Evolutionary conservation across 2,113 vertebrate species (phyloP), one percentile per base, ranked within the genome.

Genomic region (Pseudolaguvia tuberculata): DNA sequence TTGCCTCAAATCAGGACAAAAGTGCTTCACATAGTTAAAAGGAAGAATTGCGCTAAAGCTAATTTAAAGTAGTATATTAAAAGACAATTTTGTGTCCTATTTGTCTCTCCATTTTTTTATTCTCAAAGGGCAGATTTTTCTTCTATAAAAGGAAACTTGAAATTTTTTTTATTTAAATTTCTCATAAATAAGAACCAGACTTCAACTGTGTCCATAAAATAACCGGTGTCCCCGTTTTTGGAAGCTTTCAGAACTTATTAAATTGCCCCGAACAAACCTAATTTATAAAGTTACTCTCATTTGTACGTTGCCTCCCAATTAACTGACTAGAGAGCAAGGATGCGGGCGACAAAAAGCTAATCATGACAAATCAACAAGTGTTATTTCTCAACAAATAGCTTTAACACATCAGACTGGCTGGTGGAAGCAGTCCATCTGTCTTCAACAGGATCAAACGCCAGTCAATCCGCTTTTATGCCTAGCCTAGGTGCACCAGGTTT

Each of bases 291-390:
- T 73, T 52, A 9, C 2, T 3, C 17, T 63, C 7, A 17, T 18
- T 52, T 63, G 25, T 61, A 21, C 17, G 8, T 51, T 17, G 14
- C 45, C 70, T 42, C 18, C 27, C 31, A 63, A 75, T 75, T 75
- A 79, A 70, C 45, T 65, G 69, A 75, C 66, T 56, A 12, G 55
- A 42, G 23, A 50, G 62, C n/a, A n/a, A n/a, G n/a, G n/a, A n/a
- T n/a, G n/a, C 62, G n/a, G 53, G 50, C 55, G 14, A 1, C 45
- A 27, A 25, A 18, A 65, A 56, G 62, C 42, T 68, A 76, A 76
- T 80, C 63, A 68, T 29, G 29, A 14, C 48, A 66, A 77, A 77
- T 80, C 75, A 31, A 77, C 67, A 81, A 81, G 76, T 78, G 56
- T 20, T 66, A 47, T n/a, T 65, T 55, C 59, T 67, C 48, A 47